phyloP scores from a whole-genome alignment of 1,140 invertebrate species.

The fruit fly (Drosophila melanogaster) region Release_6_plus_ISO1_MT NT_033777.3:16215001-16215500 shows the following conservation, averaged over 20 bases:
- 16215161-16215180: no score
- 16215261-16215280: no score
- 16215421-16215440: conserved; percentile 56
- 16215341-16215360: conserved; percentile 44
- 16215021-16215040: no score
- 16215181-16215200: no score
- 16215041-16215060: no score
- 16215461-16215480: conserved; percentile 13
- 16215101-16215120: neutral
- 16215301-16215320: conserved; percentile 14
- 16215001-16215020: no score
- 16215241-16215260: no score
- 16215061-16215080: no score
- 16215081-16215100: neutral
- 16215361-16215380: conserved; percentile 51
- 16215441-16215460: conserved; percentile 68
- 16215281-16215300: no score
- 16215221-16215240: neutral
- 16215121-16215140: no score
- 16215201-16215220: neutral
- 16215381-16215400: conserved; percentile 73
- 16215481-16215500: conserved; percentile 63
- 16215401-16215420: conserved; percentile 76
- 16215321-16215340: conserved; percentile 49
- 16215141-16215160: no score